These are phyloP conservation scores for Embiotoca jacksoni DNA, from an alignment of 2,113 vertebrate species.

Conservation along the genomic window DNA sequence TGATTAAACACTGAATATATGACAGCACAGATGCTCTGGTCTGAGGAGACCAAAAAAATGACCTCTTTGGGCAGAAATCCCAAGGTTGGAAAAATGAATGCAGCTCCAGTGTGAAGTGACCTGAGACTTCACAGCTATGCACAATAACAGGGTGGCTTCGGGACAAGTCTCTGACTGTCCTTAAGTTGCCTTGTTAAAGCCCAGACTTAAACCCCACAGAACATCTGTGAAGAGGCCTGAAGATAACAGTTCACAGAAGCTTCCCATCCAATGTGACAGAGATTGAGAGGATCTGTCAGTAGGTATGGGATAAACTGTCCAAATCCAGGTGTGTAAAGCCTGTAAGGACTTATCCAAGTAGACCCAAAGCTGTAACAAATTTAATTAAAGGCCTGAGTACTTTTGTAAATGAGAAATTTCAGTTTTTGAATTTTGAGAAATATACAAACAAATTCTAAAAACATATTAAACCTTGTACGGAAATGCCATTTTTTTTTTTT, in stretches of 20 bases:
- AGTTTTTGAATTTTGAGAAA: too few relatives aligned
- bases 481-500: background rate
- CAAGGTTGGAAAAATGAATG: background rate
- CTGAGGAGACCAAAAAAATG: too few relatives aligned
- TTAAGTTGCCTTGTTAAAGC: background rate
- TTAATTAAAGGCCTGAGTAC: background rate
- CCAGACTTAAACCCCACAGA: background rate
- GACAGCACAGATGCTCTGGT: too few relatives aligned
- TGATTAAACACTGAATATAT: too few relatives aligned
- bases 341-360: background rate
- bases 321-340: background rate
- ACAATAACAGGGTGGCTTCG: background rate
- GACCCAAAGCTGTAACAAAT: background rate
- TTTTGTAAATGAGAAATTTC: background rate
- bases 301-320: background rate
- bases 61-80: too few relatives aligned
- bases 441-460: too few relatives aligned
- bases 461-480: too few relatives aligned
- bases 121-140: background rate
- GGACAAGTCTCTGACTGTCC: background rate
- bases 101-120: background rate
- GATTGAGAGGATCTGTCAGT: too few relatives aligned
- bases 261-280: background rate
- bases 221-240: background rate
- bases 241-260: background rate